Base-by-base conservation (phyloP, 2,113 vertebrate species). In the Crotophaga sulcirostris region DNA sequence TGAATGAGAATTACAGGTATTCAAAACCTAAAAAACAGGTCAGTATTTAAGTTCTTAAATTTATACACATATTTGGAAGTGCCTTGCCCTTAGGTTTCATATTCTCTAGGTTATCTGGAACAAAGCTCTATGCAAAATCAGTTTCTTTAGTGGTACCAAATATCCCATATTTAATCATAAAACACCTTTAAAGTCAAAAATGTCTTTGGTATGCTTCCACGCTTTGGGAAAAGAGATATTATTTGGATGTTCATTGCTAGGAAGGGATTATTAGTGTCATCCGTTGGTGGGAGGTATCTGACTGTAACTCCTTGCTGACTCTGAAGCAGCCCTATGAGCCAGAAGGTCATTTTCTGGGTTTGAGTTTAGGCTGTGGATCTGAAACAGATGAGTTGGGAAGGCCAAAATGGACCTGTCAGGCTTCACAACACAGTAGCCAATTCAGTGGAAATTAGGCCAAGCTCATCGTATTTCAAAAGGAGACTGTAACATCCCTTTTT, bases 371-470 rank as follows among this genome's bases (percentile, higher is more conserved):
- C 24, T 78, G 20, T 64, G 66, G 38, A 81, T 68, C 45, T 45
- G 7, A 75, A 74, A 59, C 6, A 77, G 31, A 45, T 36, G 14
- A 58, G 25, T 4, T 29, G 24, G 29, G 38, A 78, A 87, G 23
- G 33, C n/a, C 62, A 33, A 10, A 72, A 74, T 47, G 36, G 64
- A n/a, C 18, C 18, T 52, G 34, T 36, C 11, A 78, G 66, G 75
- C 49, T 84, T 94, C 49, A 51, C 44, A 74, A 47, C 34, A 63
- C 16, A 78, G 29, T 18, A 47, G 20, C 47, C 44, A 72, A 13
- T 81, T 86, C 80, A 78, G 36, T 70, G 68, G 23, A 92, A 92
- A 92, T 80, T 44, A 84, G 77, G n/a, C 77, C 54, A 87, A 78
- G 23, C 10, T 92, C 49, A 40, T 7, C 9, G 6, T 80, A 55